Evolutionary conservation across 2,797 vertebrate species (phyloP), one percentile per base, ranked within the genome.

Genomic region (Nannoperca australis): DNA sequence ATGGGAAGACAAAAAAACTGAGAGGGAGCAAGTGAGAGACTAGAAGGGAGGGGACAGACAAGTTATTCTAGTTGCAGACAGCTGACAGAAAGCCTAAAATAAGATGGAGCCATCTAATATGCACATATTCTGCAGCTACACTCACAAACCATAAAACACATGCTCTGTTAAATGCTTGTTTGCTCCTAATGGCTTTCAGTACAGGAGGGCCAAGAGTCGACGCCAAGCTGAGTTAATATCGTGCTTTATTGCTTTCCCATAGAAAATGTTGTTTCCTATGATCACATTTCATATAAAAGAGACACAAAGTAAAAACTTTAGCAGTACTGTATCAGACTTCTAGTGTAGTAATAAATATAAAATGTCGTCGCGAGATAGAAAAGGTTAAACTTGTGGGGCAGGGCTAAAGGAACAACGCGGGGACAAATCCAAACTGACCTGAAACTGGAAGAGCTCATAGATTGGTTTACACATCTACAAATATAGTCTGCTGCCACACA

Each of bases 21-120:
- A 78, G 65, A 86, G 64, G 42, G 53, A 72, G 61, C 32, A 24
- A 86, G 67, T 7, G 36, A 65, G 50, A 61, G 72, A 74, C 53
- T 47, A 40, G 24, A 59, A 50, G 78, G 82, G 82, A 82, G 86
- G 83, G 75, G 73, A 85, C 73, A 85, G 87, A 90, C 82, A 78
- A 93, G 94, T 94, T 94, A 95, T 95, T 96, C 89, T 94, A 87
- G 93, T 92, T 91, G 71, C 87, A 93, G 91, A 90, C 93, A 94
- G 94, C 93, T 94, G 94, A 93, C 86, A 83, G 83, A 85, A 90
- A 80, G 78, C 69, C 92, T 87, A 93, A 94, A 95, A 94, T 92
- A 94, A 94, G 87, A 90, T 79, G 67, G 81, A 86, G 87, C 66
- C 22, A 44, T 91, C 79, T 85, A 85, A 91, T 88, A 71, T 70